A percentile compares a stretch with the other conserved stretches of the same genome.
Evolutionary conservation across 1,140 invertebrate genomes (phyloP).

Genomic region (Ectropis grisescens): DNA sequence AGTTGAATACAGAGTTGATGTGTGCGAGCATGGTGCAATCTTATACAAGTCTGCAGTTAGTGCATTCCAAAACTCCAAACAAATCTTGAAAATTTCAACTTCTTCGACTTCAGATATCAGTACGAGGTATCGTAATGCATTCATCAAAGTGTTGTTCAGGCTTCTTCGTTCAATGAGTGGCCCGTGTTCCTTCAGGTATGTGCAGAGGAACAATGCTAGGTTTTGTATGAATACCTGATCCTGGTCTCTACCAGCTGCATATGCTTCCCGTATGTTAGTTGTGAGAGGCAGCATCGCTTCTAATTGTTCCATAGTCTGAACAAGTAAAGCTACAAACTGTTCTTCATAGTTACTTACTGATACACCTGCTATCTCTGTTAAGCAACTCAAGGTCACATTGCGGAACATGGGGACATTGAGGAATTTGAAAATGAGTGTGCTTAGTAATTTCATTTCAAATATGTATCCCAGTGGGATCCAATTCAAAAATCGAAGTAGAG

Average conservation of each 20-base stretch:
- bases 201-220: slow-evolving; percentile 96
- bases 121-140: slow-evolving; percentile 94
- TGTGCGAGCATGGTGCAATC: slow-evolving; percentile 73
- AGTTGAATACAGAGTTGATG: slow-evolving; percentile 45
- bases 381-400: slow-evolving; percentile 97
- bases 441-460: slow-evolving; percentile 98
- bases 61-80: slow-evolving; percentile 98
- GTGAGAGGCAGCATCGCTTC: slow-evolving; percentile 91
- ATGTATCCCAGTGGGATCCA: slow-evolving; percentile 99
- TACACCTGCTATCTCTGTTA: slow-evolving; percentile 97
- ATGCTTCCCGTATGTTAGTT: slow-evolving; percentile 95
- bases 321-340: slow-evolving; percentile 90
- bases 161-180: slow-evolving; percentile 87
- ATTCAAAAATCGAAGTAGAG: slow-evolving; percentile 96
- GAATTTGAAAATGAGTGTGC: slow-evolving; percentile 97
- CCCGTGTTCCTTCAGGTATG: slow-evolving; percentile 96
- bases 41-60: slow-evolving; percentile 93
- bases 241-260: slow-evolving; percentile 92
- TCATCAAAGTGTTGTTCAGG: slow-evolving; percentile 79
- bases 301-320: slow-evolving; percentile 91
- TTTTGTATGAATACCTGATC: slow-evolving; percentile 99
- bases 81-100: slow-evolving; percentile 99
- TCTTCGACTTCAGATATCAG: slow-evolving; percentile 99
- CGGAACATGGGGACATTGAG: slow-evolving; percentile 97
- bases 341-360: slow-evolving; percentile 91